Base-by-base conservation (phyloP, 2,797 vertebrate species). In the Dromococcyx pavoninus region DNA sequence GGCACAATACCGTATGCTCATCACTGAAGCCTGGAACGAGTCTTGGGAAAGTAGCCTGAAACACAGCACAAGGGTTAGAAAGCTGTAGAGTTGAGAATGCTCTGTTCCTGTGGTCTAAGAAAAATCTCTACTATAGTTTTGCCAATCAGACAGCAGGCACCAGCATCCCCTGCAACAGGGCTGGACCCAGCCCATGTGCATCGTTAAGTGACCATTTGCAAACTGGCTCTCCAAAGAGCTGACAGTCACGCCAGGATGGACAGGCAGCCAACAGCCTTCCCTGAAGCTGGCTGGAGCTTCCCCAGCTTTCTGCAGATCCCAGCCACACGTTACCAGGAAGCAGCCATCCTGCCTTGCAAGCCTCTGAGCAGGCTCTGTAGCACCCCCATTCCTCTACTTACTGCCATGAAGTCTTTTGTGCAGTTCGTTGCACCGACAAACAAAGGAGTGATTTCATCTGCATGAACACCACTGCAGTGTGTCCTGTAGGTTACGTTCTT, bases 41-140 rank as follows among this genome's bases (percentile, higher is more conserved):
- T 14, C 95, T 89, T 86, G 96, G 91, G 39, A 98, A 95, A 66
- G 91, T 92, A 89, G 97, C 94, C 98, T 98, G 75, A 19, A 97
- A 96, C 32, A 80, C 25, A 95, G 10, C 9, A 85, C 4, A 19
- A 13, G 4, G 6, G 44, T 96, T 44, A n/a, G n/a, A n/a, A n/a
- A n/a, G n/a, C n/a, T n/a, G n/a, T n/a, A n/a, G n/a, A n/a, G n/a
- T n/a, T n/a, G n/a, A n/a, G n/a, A n/a, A n/a, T n/a, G n/a, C n/a
- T n/a, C n/a, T n/a, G n/a, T n/a, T n/a, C n/a, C n/a, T n/a, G n/a
- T n/a, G n/a, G n/a, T n/a, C 39, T 2, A 62, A 56, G 25, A 27
- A 32, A 51, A 43, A 2, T 0, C 33, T 22, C 27, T 4, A 2
- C 48, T 37, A 4, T 4, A n/a, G 11, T 13, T 65, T 64, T 64